A percentile compares a stretch with the other conserved stretches of the same genome.
Conservation (phyloP, 2,888 invertebrate species). For the Operophtera brumata region DNA sequence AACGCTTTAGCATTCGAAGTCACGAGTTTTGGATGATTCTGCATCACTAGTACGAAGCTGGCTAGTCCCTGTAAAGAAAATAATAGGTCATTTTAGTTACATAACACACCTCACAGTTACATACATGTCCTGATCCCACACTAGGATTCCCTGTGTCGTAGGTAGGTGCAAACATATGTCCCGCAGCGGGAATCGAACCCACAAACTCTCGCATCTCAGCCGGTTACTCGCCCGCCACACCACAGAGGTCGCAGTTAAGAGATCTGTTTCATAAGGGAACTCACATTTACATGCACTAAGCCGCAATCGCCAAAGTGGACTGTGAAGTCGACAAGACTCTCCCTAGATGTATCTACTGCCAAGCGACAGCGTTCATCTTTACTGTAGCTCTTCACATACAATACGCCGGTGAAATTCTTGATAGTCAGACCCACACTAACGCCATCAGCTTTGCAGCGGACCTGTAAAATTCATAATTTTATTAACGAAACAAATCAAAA, state of each 20-base stretch:
- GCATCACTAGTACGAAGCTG: constrained; percentile 95
- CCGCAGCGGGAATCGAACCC: too few species aligned
- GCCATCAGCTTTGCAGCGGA: constrained; percentile 94
- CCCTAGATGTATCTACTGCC: constrained; percentile 87
- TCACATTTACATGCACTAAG: constrained; percentile 92
- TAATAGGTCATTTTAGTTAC: not conserved
- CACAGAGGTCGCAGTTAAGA: too few species aligned
- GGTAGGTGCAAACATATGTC: too few species aligned
- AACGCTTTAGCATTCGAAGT: constrained; percentile 97
- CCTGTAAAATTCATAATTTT: constrained; percentile 57
- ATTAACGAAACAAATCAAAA: too few species aligned
- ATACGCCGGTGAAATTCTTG: constrained; percentile 91
- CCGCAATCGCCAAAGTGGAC: constrained; percentile 96
- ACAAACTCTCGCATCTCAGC: too few species aligned
- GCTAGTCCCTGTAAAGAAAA: constrained; percentile 87
- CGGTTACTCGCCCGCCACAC: too few species aligned
- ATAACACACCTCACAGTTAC: too few species aligned
- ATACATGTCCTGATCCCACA: too few species aligned
- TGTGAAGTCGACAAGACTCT: constrained; percentile 88
- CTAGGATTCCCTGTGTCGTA: too few species aligned
- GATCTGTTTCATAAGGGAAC: constrained; percentile 36
- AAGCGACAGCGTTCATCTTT: constrained; percentile 94
- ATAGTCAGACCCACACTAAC: constrained; percentile 92
- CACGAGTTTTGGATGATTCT: constrained; percentile 96
- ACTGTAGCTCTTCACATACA: constrained; percentile 97